These are phyloP conservation scores for Avahi laniger DNA, from an alignment of 2,797 vertebrate species.

Conservation along the genomic window DNA sequence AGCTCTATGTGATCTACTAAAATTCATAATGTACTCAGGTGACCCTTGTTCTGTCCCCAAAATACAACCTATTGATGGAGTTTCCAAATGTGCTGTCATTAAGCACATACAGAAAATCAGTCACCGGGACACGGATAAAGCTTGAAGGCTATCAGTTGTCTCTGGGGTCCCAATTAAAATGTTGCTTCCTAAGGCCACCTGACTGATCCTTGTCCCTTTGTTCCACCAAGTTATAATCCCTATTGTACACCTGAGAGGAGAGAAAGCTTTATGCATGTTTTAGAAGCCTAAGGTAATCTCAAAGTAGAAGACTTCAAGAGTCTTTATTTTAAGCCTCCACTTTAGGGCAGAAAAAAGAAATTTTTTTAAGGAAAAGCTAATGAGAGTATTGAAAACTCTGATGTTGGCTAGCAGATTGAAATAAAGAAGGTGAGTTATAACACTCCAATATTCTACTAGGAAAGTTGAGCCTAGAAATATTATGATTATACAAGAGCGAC, in stretches of 20 bases:
- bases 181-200: background rate
- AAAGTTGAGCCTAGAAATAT: slow-evolving; percentile 51
- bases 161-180: background rate
- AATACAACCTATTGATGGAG: background rate
- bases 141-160: background rate
- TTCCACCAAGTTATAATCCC: background rate
- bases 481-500: slow-evolving; percentile 18
- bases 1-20: background rate
- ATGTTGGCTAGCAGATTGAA: background rate
- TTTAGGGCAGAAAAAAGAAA: background rate
- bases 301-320: background rate
- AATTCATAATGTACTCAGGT: background rate
- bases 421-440: background rate
- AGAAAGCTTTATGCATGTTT: background rate
- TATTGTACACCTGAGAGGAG: background rate
- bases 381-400: background rate
- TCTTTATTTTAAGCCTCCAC: background rate
- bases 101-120: background rate
- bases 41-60: background rate
- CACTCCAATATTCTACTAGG: slow-evolving; percentile 3
- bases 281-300: background rate
- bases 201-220: background rate
- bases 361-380: slow-evolving; percentile 23
- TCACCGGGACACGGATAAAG: background rate
- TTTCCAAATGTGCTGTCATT: background rate